Base-by-base conservation (phyloP, 1,140 invertebrate genomes). In the Temnothorax longispinosus region DNA sequence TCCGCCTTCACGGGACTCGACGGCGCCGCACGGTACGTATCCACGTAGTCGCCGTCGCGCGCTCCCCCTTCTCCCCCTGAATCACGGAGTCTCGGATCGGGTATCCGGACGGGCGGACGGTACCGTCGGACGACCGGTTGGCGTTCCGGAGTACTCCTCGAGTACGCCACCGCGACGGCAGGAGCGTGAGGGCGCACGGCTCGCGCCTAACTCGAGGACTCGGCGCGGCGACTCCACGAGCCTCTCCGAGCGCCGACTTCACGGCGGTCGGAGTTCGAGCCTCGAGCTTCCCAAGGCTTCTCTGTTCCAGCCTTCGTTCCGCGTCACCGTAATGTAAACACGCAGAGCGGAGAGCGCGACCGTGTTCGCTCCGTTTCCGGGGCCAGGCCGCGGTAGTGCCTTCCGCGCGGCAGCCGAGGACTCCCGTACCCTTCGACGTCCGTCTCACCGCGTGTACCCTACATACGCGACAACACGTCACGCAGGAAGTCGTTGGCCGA, bases 101-200 rank as follows among this genome's bases (percentile, higher is more conserved):
- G 13, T 13, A n/a, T 27, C 6, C 1, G 21, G 27, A 27, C 27
- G 27, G 27, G 27, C 1, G 27, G 27, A 27, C 27, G 27, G 27
- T 27, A 27, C 27, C 27, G 27, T 27, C 27, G 27, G 5, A 18
- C 11, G 56, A 71, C 64, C 47, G 64, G 50, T 81, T 41, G 50
- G 21, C 21, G 21, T 71, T 32, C 18, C 47, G 44, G 38, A 35
- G 41, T 44, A n/a, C n/a, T 8, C 13, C 27, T n/a, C 60, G 75
- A 47, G 41, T 35, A 15, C 56, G 18, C 13, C 32, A 15, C 11
- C 76, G 76, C 77, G 77, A 32, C 32, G 64, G 71, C 56, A 71
- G 72, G 80, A 91, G 64, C 87, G 84, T 87, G 84, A 78, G 90
- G 86, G 87, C 86, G 88, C 90, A 85, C 86, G 47, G 80, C 65